Conservation (phyloP, 2,113 vertebrate species). For the Thamnophis sirtalis region DNA sequence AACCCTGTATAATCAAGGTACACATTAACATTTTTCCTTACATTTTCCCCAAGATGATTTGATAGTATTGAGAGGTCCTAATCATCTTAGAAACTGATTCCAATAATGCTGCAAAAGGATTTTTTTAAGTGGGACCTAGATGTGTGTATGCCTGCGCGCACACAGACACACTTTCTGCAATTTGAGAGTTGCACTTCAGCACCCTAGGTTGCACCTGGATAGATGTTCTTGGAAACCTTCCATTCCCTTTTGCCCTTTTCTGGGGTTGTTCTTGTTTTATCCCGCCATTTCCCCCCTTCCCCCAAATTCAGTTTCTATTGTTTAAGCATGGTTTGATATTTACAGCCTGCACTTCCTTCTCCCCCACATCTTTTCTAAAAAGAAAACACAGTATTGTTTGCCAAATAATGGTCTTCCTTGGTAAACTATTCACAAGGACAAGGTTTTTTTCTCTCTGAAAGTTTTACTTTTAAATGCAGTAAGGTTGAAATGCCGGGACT, state of each 20-base stretch:
- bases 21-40: not conserved
- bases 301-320: not conserved
- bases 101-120: not conserved
- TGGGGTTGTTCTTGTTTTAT: not conserved
- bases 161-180: not conserved
- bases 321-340: not conserved
- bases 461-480: conserved; percentile 20
- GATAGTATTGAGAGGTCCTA: not conserved
- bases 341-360: not conserved
- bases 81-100: not conserved
- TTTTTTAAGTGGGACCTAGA: not conserved
- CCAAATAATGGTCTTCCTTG: conserved; percentile 23
- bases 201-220: not conserved
- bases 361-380: not conserved
- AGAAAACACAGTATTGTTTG: not conserved
- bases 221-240: not conserved
- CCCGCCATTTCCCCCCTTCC: not conserved
- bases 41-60: not conserved
- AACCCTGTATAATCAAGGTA: not conserved
- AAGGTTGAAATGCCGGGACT: conserved; percentile 33
- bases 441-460: not conserved
- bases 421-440: not conserved
- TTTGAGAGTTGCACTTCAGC: not conserved
- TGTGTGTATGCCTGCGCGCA: no score
- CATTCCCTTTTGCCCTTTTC: not conserved